These are phyloP conservation scores for Rhamnusium bicolor DNA, from an alignment of 2,888 invertebrate genomes.

Conservation along the genomic window DNA sequence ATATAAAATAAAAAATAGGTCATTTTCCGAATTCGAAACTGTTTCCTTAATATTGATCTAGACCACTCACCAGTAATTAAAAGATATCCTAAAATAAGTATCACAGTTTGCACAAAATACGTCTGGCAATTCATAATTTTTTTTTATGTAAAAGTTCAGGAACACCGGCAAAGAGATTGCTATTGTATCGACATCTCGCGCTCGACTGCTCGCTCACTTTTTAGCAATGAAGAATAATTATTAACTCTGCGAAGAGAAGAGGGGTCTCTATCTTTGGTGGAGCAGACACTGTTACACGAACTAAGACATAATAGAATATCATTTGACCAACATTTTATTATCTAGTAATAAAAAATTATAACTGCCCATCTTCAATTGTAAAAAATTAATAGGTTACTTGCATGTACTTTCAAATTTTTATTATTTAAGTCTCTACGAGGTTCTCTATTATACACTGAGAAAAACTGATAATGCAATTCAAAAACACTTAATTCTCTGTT, in stretches of 20 bases:
- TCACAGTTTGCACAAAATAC: conserved; percentile 63
- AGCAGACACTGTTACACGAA: background rate
- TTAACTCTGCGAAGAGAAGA: conserved; percentile 11
- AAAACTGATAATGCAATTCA: too few species aligned
- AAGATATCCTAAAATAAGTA: conserved; percentile 66
- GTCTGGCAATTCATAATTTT: conserved; percentile 54
- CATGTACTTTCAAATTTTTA: too few species aligned
- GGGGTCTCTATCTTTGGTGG: conserved; percentile 7
- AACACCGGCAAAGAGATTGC: conserved; percentile 35
- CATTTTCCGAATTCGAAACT: background rate
- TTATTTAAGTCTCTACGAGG: too few species aligned
- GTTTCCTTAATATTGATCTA: too few species aligned
- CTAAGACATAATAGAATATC: too few species aligned
- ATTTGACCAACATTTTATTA: too few species aligned
- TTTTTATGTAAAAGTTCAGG: conserved; percentile 1
- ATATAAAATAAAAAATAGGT: too few species aligned
- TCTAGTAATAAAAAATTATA: too few species aligned
- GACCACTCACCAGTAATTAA: conserved; percentile 64
- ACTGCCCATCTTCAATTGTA: too few species aligned
- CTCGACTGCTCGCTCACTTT: conserved; percentile 50
- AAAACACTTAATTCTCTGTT: too few species aligned
- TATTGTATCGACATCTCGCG: conserved; percentile 61
- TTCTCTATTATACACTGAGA: too few species aligned
- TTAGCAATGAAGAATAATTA: conserved; percentile 23
- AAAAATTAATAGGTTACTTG: too few species aligned